Conservation (phyloP, 2,797 vertebrate genomes). For the Cetoscarus ocellatus region DNA sequence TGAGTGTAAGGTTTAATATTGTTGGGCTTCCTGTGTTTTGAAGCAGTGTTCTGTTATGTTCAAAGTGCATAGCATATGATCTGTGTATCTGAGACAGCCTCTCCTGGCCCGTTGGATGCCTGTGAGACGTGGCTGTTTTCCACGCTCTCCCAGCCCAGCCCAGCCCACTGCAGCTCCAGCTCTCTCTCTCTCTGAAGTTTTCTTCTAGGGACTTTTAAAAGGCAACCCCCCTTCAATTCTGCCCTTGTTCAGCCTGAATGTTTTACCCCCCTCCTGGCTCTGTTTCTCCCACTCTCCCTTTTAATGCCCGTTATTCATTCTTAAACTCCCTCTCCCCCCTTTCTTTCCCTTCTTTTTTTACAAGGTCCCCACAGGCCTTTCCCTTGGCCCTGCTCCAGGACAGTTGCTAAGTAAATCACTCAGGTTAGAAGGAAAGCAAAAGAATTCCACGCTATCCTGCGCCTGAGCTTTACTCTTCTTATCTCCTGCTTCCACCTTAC, state of each 20-base stretch:
- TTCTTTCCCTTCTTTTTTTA: slow-evolving; percentile 34
- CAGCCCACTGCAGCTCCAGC: slow-evolving; percentile 59
- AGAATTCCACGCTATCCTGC: slow-evolving; percentile 81
- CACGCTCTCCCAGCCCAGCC: slow-evolving; percentile 66
- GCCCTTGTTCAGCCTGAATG: slow-evolving; percentile 50
- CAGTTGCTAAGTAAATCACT: slow-evolving; percentile 88
- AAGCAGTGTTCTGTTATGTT: slow-evolving; percentile 48
- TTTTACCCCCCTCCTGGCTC: slow-evolving; percentile 18
- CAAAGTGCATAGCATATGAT: slow-evolving; percentile 44
- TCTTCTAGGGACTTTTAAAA: slow-evolving; percentile 74
- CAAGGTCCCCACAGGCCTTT: slow-evolving; percentile 75
- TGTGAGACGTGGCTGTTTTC: slow-evolving; percentile 86
- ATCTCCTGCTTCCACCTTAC: slow-evolving; percentile 27
- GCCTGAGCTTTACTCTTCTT: slow-evolving; percentile 45
- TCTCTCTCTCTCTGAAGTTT: slow-evolving; percentile 66
- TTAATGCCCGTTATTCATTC: slow-evolving; percentile 63
- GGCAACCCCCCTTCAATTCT: slow-evolving; percentile 52
- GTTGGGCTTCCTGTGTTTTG: slow-evolving; percentile 16
- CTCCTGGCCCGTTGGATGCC: slow-evolving; percentile 67
- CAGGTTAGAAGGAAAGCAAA: slow-evolving; percentile 72
- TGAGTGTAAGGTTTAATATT: slow-evolving; percentile 14
- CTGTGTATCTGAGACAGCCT: slow-evolving; percentile 66
- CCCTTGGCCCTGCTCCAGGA: slow-evolving; percentile 80
- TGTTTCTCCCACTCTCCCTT: slow-evolving; percentile 37
- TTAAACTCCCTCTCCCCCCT: slow-evolving; percentile 49